phyloP scores from a whole-genome alignment of 2,797 vertebrate species.

The Aeoliscus strigatus region DNA sequence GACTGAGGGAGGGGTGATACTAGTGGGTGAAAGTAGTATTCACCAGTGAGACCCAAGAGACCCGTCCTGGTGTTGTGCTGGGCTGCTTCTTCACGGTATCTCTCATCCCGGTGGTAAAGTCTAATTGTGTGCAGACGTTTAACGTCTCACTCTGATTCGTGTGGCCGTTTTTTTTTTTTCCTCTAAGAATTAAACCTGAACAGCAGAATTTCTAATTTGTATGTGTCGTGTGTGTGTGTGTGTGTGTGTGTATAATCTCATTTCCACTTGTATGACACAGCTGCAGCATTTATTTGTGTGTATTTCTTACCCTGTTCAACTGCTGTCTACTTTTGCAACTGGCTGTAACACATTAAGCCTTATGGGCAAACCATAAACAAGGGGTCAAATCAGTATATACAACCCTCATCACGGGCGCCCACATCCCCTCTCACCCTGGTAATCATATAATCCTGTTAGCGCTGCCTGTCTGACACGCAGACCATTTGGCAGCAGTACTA shows the following conservation, averaged over 20 bases:
- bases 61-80: constrained; percentile 40
- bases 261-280: constrained; percentile 20
- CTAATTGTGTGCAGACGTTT: constrained; percentile 48
- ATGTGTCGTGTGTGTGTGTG: too few species aligned
- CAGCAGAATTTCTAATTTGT: constrained; percentile 1
- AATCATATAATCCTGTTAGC: constrained; percentile 28
- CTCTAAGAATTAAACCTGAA: background rate
- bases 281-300: constrained; percentile 24
- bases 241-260: too few species aligned
- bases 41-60: constrained; percentile 47
- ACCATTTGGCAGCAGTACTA: constrained; percentile 45
- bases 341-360: constrained; percentile 61
- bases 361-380: constrained; percentile 44
- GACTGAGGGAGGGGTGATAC: too few species aligned
- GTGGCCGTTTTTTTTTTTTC: constrained; percentile 11
- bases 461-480: constrained; percentile 16
- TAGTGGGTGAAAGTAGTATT: constrained; percentile 21
- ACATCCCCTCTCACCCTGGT: constrained; percentile 28
- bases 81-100: constrained; percentile 37
- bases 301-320: constrained; percentile 9
- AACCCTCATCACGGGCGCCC: constrained; percentile 46
- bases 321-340: constrained; percentile 28
- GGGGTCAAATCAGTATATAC: constrained; percentile 44
- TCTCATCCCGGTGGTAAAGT: constrained; percentile 45
- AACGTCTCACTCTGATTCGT: too few species aligned